Conservation (phyloP, 2,113 vertebrate genomes). For the Centropus unirufus region DNA sequence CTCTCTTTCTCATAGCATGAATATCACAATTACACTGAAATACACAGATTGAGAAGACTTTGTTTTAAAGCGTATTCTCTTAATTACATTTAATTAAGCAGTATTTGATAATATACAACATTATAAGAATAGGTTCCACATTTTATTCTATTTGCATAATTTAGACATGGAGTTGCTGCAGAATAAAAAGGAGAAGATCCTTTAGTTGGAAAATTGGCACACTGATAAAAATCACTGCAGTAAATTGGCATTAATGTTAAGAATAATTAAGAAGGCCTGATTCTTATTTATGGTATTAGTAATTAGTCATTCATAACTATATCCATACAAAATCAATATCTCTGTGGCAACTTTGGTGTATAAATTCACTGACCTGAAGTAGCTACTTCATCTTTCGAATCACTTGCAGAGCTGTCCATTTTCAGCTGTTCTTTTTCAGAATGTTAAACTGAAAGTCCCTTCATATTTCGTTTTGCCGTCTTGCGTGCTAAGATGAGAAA, state of each 20-base stretch:
- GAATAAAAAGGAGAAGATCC: not conserved
- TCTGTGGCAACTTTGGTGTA: not conserved
- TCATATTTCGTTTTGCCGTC: rapidly evolving
- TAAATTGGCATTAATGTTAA: not conserved
- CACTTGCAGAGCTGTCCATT: not conserved
- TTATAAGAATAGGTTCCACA: not conserved
- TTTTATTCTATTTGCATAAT: not conserved
- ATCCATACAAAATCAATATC: not conserved
- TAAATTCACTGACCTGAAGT: not conserved
- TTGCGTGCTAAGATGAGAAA: not conserved
- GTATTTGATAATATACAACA: not conserved
- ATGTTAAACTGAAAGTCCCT: not conserved
- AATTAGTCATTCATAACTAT: not conserved
- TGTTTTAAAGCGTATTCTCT: not conserved
- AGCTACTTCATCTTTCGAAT: not conserved
- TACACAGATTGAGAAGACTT: not conserved
- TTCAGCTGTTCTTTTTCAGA: not conserved
- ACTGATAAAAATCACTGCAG: not conserved
- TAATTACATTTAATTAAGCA: not conserved
- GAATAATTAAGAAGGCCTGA: not conserved
- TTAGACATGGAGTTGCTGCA: not conserved
- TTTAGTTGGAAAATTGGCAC: not conserved
- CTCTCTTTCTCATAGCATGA: not conserved
- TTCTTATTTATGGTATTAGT: not conserved
- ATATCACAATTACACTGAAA: not conserved